Conservation (phyloP, 1,140 invertebrate species). For the Nebria ingens region DNA sequence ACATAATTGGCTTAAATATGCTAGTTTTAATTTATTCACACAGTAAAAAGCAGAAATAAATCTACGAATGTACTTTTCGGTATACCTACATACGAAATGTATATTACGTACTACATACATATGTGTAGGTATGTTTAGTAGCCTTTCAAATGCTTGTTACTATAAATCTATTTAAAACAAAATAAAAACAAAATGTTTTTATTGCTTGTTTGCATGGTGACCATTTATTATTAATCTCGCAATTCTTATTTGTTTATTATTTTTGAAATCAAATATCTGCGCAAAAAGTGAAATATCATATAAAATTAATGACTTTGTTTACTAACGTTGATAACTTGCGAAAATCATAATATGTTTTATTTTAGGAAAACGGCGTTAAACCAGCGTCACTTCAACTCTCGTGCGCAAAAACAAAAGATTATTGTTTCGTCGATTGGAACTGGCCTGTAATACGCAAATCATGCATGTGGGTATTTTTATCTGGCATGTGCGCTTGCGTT, state of each 20-base stretch:
- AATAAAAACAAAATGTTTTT: too few relatives aligned
- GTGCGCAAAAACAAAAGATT: constrained; percentile 47
- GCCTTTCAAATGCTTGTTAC: too few relatives aligned
- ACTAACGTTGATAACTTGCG: too few relatives aligned
- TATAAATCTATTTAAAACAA: too few relatives aligned
- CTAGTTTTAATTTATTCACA: background rate
- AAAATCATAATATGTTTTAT: constrained; percentile 7
- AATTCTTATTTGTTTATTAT: too few relatives aligned
- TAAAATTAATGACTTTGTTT: too few relatives aligned
- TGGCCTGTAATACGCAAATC: constrained; percentile 64
- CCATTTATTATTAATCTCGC: too few relatives aligned
- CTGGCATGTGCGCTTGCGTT: constrained; percentile 53
- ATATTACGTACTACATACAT: too few relatives aligned
- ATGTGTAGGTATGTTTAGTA: too few relatives aligned
- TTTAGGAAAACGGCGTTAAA: constrained; percentile 44
- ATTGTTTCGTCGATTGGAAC: constrained; percentile 67
- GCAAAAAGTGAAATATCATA: constrained; percentile 27
- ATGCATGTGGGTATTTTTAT: constrained; percentile 59
- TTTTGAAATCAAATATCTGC: too few relatives aligned
- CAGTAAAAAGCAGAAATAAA: background rate
- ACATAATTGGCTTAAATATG: background rate
- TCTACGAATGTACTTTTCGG: constrained; percentile 11
- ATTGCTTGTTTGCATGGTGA: too few relatives aligned
- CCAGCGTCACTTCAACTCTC: constrained; percentile 41
- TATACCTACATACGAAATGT: constrained; percentile 26